A percentile compares a stretch with the other conserved stretches of the same genome.
Conservation (phyloP, 1,140 invertebrate genomes). For the Andricus grossulariae region DNA sequence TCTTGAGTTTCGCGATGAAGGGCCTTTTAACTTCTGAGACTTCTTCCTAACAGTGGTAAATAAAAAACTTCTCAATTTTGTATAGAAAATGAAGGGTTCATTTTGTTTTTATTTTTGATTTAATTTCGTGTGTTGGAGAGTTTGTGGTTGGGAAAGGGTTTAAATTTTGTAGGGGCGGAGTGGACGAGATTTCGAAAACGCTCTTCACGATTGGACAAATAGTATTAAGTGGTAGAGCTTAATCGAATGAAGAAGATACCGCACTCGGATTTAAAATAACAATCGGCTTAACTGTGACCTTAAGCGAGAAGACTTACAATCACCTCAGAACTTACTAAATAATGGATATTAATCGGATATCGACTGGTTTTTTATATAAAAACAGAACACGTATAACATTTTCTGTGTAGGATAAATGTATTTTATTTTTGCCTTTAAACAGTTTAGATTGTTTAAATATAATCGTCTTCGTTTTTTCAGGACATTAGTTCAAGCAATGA, state of each 20-base stretch:
- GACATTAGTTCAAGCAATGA: no score
- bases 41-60: constrained; percentile 1
- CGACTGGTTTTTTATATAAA: neutral
- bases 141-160: neutral
- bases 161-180: neutral
- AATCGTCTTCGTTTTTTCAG: no score
- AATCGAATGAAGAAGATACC: constrained; percentile 45
- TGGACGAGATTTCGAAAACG: neutral
- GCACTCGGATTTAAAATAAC: constrained; percentile 55
- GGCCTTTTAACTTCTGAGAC: neutral
- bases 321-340: constrained; percentile 45
- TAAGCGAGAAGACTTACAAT: constrained; percentile 63
- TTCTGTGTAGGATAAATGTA: neutral
- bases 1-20: constrained; percentile 40
- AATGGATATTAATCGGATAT: neutral
- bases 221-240: constrained; percentile 2
- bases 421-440: neutral
- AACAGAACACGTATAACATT: constrained; percentile 7
- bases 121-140: constrained; percentile 1
- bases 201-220: neutral
- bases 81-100: neutral
- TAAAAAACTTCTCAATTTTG: neutral
- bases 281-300: constrained; percentile 72
- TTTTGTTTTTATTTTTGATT: constrained; percentile 15
- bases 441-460: no score